Base-by-base conservation (phyloP, 2,797 vertebrate genomes). In the Eleutherodactylus coqui region DNA sequence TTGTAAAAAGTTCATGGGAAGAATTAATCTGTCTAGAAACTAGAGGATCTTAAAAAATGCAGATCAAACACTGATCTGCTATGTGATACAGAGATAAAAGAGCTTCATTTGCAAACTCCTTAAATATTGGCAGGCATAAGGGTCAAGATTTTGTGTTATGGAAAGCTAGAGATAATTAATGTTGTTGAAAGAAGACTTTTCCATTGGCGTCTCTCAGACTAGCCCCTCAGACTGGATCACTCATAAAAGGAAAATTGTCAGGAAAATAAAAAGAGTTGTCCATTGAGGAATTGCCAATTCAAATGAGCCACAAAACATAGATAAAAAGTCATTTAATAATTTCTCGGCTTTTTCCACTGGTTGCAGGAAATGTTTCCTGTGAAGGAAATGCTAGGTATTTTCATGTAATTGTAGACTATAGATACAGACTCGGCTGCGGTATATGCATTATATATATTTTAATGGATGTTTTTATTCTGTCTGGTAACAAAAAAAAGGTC, bases 141-240 rank as follows among this genome's bases (percentile, higher is more conserved):
- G 95, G 94, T 94, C 93, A 92, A 92, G 92, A 92, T 90, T 91
- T 79, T 88, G 91, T 94, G 93, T 94, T 94, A 91, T 93, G 92
- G 93, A 93, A 95, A 94, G 94, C 93, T 93, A 88, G 83, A 94
- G 94, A 95, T 95, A 95, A 96, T 95, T 95, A 95, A 95, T 93
- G 93, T 92, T 92, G 94, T 93, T 95, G 95, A 95, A 95, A 94
- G 94, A 93, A 93, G 93, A 91, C 91, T 89, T 91, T 90, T 90
- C 90, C 88, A 86, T 89, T 92, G 95, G 95, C 95, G 95, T 95
- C 95, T 93, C 80, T 38, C 79, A 93, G 95, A 90, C 95, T 94
- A 90, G 93, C 90, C 93, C 92, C 93, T 80, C 38, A 91, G 94
- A 94, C 95, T 95, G 92, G 91, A 91, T 93, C 93, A 92, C 93